phyloP scores from a whole-genome alignment of 2,113 vertebrate genomes.

The Montifringilla adamsi region DNA sequence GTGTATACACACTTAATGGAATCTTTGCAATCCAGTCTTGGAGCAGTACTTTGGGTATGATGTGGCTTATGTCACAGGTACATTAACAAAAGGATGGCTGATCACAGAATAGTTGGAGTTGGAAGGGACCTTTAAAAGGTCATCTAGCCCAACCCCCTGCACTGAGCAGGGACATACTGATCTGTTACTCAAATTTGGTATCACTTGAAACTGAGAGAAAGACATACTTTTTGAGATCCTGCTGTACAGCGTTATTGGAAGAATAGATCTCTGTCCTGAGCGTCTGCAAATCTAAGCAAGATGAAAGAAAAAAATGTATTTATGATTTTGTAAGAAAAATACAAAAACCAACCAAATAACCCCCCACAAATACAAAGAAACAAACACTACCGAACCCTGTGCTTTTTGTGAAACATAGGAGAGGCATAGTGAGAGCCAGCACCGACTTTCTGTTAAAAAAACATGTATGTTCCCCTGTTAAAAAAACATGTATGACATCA shows the following conservation, averaged over 20 bases:
- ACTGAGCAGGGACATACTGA: not conserved
- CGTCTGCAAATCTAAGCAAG: not conserved
- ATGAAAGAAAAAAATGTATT: not conserved
- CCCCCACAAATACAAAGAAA: not conserved
- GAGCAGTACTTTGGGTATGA: fast-evolving
- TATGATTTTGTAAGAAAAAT: not conserved
- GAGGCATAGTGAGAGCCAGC: not conserved
- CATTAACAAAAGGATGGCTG: fast-evolving
- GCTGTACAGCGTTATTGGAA: not conserved
- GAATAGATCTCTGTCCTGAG: not conserved
- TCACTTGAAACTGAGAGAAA: not conserved
- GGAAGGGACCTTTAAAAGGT: not conserved
- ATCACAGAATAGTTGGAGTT: not conserved
- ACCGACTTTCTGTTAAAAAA: not conserved
- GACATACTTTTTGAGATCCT: not conserved
- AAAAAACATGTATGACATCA: not conserved
- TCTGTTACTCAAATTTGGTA: not conserved
- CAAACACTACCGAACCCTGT: not conserved
- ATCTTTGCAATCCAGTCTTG: not conserved
- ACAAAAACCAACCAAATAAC: not conserved
- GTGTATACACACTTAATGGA: not conserved
- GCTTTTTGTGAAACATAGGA: not conserved
- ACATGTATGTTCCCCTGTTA: not conserved
- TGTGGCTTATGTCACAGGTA: not conserved
- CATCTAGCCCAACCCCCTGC: not conserved